Percentiles rank a stretch among this genome's conserved stretches.
Evolutionary conservation across 2,113 vertebrate genomes (phyloP).

Genomic region (Bucco capensis): DNA sequence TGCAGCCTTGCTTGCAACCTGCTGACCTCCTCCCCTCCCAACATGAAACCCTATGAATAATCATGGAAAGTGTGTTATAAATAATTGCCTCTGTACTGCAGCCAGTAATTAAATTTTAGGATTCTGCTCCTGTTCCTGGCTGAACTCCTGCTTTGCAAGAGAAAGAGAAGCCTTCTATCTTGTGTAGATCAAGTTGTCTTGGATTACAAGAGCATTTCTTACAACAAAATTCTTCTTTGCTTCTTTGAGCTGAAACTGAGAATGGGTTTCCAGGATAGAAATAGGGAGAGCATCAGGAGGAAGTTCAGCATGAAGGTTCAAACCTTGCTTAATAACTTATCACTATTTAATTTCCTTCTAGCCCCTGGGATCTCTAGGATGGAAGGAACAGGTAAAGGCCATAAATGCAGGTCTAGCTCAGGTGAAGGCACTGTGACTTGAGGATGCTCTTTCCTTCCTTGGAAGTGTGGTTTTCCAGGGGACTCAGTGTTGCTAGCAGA

Average conservation of each 20-base stretch:
- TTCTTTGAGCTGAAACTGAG: neutral
- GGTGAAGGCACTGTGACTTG: neutral
- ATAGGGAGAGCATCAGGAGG: neutral
- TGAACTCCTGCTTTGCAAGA: conserved; percentile 1
- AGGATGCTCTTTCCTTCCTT: neutral
- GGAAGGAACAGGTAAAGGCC: neutral
- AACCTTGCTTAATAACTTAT: neutral
- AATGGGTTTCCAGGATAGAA: neutral
- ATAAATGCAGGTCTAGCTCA: neutral
- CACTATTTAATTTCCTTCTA: neutral
- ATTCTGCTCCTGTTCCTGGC: conserved; percentile 6
- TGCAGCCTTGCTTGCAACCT: conserved; percentile 26
- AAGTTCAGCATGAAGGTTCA: conserved; percentile 22
- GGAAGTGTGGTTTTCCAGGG: neutral
- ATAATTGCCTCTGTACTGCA: conserved; percentile 32
- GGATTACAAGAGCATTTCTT: conserved; percentile 9
- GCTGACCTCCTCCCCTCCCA: neutral
- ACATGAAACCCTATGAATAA: conserved; percentile 41
- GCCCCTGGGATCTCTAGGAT: neutral
- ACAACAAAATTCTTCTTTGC: neutral
- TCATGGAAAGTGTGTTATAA: conserved; percentile 31
- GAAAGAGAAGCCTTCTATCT: neutral
- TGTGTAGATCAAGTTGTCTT: conserved; percentile 22
- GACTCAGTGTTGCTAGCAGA: neutral
- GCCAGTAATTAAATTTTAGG: conserved; percentile 46